Evolutionary conservation across 2,113 vertebrate genomes (phyloP).

Genomic region (Tychaedon coryphoeus): DNA sequence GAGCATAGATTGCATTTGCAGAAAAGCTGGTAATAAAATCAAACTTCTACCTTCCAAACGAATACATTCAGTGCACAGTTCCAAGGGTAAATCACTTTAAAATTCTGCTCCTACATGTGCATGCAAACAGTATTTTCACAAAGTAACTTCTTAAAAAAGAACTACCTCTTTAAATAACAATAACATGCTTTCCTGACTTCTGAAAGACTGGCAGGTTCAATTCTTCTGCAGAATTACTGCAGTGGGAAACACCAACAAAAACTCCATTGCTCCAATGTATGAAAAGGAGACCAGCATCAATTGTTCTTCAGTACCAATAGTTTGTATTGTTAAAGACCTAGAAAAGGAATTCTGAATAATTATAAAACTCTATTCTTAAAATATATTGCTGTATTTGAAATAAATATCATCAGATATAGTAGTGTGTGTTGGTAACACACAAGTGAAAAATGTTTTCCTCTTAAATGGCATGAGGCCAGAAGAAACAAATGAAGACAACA

Average conservation of each 20-base stretch:
- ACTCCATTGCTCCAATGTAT: background rate
- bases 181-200: background rate
- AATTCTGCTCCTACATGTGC: background rate
- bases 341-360: background rate
- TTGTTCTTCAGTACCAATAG: background rate
- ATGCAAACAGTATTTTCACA: background rate
- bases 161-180: background rate
- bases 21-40: background rate
- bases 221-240: background rate
- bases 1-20: background rate
- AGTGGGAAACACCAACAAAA: background rate
- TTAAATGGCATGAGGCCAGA: background rate
- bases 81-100: background rate
- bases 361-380: background rate
- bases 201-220: background rate
- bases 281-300: background rate
- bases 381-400: background rate
- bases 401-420: background rate
- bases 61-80: background rate
- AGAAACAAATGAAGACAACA: background rate
- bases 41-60: background rate
- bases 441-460: background rate
- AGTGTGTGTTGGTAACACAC: background rate
- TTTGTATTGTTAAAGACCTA: background rate
- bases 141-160: background rate